A percentile compares a stretch with the other conserved stretches of the same genome.
Conservation (phyloP, 1,140 invertebrate genomes). For the Atta cephalotes region DNA sequence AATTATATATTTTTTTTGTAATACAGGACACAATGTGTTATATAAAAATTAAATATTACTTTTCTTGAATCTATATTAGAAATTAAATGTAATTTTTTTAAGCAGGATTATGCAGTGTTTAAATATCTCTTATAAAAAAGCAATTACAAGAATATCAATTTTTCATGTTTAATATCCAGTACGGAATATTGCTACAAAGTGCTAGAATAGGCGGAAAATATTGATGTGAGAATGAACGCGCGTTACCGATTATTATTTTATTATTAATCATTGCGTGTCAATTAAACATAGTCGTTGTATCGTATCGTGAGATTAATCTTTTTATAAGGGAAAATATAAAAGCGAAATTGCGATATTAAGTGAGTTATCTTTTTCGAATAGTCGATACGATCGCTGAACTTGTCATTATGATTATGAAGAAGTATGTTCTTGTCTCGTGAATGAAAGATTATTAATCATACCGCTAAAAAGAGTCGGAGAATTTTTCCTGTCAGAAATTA, state of each 20-base stretch:
- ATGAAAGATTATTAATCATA: constrained; percentile 45
- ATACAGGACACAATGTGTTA: not conserved
- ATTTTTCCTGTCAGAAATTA: constrained; percentile 42
- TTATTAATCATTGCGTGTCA: constrained; percentile 25
- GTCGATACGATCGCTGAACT: constrained; percentile 36
- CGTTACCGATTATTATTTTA: constrained; percentile 34
- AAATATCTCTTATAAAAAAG: not conserved
- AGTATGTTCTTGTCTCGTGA: constrained; percentile 12
- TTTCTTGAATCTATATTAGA: not conserved
- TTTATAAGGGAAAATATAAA: constrained; percentile 25
- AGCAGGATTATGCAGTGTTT: not conserved
- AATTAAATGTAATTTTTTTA: not conserved
- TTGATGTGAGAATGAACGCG: not conserved
- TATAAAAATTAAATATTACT: not conserved
- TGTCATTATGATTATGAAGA: constrained; percentile 49
- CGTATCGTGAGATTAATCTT: constrained; percentile 38
- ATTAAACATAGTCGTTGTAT: not conserved
- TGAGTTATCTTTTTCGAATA: constrained; percentile 40
- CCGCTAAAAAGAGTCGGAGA: not conserved
- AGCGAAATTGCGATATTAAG: constrained; percentile 32
- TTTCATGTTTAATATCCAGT: not conserved
- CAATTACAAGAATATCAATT: not conserved
- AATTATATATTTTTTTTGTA: not conserved
- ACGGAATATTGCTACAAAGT: not conserved
- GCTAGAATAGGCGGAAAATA: not conserved